Base-by-base conservation (phyloP, 2,113 vertebrate genomes). In the Varanus komodoensis region DNA sequence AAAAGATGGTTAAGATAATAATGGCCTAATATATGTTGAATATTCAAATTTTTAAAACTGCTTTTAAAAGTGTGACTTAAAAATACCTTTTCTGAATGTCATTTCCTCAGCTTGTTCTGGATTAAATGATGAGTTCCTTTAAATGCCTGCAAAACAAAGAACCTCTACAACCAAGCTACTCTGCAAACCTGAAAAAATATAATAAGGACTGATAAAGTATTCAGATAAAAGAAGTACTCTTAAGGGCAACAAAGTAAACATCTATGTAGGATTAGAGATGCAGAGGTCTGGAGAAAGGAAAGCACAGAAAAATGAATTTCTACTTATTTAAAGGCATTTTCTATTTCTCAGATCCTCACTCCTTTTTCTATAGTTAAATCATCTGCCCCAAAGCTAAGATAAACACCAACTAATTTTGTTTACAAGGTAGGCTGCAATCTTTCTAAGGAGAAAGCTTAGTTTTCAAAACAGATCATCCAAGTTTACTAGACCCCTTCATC, bases 1-100 rank as follows among this genome's bases (percentile, higher is more conserved):
- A 90, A 77, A 88, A 11, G 14, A 57, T 85, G 2, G 87, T 96
- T 90, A 95, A 0, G 75, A 92, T 7, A 82, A 92, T 61, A 87
- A 90, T 50, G 4, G 25, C 0, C 64, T 29, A 88, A 77, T 92
- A 93, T 64, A 38, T 54, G 32, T 50, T 85, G 74, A 44, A 29
- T 38, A 68, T 54, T 50, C 64, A 11, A 68, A 79, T 64, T 23
- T 32, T 17, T 48, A 48, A 81, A 52, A 8, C 75, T 68, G 3
- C 48, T 83, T 38, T 7, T 86, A 89, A 91, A 86, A 88, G 3
- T 25, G 87, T 23, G 0, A 74, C 32, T 88, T 23, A 80, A 6
- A 83, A 96, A 67, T 94, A 98, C 98, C 98, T 98, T 97, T 98
- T 94, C 97, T 98, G 92, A 98, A 92, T 1, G 98, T 96, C 98